Evolutionary conservation across 2,888 invertebrate genomes (phyloP), one percentile per base, ranked within the genome.

Genomic region (Metacarcinus magister): DNA sequence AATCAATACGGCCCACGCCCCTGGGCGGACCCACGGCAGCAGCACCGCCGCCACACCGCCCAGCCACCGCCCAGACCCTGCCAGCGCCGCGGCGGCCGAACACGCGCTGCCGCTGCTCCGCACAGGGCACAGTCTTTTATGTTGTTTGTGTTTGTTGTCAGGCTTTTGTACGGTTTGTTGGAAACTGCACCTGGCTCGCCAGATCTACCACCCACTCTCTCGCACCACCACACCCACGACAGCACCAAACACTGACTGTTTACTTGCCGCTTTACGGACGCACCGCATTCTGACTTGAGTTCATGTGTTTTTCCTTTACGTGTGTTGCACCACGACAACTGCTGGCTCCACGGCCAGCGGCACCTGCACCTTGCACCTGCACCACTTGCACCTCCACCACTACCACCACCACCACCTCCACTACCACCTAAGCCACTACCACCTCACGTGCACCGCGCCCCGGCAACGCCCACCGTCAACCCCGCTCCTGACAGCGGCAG

Each of bases 1-100:
- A 96, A 96, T 96, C 96, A 96, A 96, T 96, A 96, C 96, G 96
- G 95, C 96, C 96, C 96, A 96, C 96, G 96, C 96, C 96, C 96
- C 96, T 96, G 96, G 96, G 96, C 96, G 96, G 96, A 96, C 96
- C 96, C 96, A 94, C 96, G 44, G 67, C 93, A 93, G 87, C 87
- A 87, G 87, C 87, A 87, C 39, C 87, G 39, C 96, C 96, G 94
- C 96, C 96, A 75, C 96, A 94, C 96, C 96, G 94, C 96, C 94
- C 94, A 96, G 96, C 96, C 96, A 96, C 96, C 96, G 96, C 96
- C 96, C 96, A 96, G 96, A 96, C 96, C 96, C 96, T 96, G 96
- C 94, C 96, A 96, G 96, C 96, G 96, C 96, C 96, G 96, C 96
- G 96, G 96, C 96, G 96, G 96, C 96, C 96, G 75, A 96, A 96